Evolutionary conservation across 2,797 vertebrate species (phyloP).

Genomic region (Gadopsis marmoratus): DNA sequence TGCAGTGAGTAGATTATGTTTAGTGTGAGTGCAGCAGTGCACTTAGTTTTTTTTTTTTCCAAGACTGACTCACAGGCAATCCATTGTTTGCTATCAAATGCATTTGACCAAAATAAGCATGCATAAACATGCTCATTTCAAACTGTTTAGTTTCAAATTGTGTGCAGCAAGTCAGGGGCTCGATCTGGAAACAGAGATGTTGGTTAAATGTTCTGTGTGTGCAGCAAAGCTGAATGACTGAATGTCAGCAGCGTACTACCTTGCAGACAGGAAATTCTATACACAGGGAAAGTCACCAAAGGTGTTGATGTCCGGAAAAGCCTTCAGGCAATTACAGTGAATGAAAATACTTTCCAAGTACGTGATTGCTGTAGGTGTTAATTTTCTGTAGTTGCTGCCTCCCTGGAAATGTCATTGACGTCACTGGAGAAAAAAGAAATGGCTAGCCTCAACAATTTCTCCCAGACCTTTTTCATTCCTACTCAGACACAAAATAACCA

Average conservation of each 20-base stretch:
- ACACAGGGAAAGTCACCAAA: constrained; percentile 35
- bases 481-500: constrained; percentile 48
- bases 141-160: not conserved
- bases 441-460: constrained; percentile 59
- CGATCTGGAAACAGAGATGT: not conserved
- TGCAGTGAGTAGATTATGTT: not conserved
- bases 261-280: constrained; percentile 66
- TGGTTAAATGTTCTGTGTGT: not conserved
- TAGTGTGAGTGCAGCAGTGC: too few species aligned
- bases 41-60: too few species aligned
- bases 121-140: not conserved
- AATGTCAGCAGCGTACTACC: not conserved
- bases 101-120: not conserved
- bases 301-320: constrained; percentile 54
- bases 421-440: constrained; percentile 62
- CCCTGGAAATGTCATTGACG: constrained; percentile 78
- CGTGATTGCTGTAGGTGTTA: constrained; percentile 75
- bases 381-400: constrained; percentile 67
- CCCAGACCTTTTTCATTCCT: constrained; percentile 52
- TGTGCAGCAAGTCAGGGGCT: not conserved
- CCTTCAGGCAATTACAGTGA: constrained; percentile 41
- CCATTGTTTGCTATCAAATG: not conserved
- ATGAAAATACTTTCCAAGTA: constrained; percentile 46
- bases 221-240: not conserved
- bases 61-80: not conserved